These are phyloP conservation scores for Hirtodrosophila confusa DNA, from an alignment of 2,888 invertebrate genomes.

Conservation along the genomic window DNA sequence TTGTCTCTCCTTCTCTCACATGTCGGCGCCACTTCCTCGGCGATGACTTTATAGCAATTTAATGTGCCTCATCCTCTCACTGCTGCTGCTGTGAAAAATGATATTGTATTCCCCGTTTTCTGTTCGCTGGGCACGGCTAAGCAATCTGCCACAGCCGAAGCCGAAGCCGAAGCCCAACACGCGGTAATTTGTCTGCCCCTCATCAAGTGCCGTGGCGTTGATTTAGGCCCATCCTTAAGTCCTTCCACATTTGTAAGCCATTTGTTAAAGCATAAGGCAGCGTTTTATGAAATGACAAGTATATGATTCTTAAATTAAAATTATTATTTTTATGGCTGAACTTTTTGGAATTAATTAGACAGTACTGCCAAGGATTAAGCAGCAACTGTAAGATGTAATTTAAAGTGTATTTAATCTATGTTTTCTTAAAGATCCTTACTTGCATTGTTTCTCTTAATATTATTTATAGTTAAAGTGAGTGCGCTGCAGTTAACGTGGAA, in stretches of 20 bases:
- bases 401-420: too few species aligned
- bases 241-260: slow-evolving; percentile 34
- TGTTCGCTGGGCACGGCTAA: slow-evolving; percentile 21
- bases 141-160: slow-evolving; percentile 27
- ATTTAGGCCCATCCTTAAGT: slow-evolving; percentile 7
- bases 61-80: slow-evolving; percentile 51
- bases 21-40: slow-evolving; percentile 43
- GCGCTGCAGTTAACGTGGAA: too few species aligned
- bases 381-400: too few species aligned
- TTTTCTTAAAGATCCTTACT: too few species aligned
- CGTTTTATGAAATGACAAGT: neutral
- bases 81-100: slow-evolving; percentile 63
- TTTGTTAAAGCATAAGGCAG: slow-evolving; percentile 24
- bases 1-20: slow-evolving; percentile 21
- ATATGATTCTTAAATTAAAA: neutral
- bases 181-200: slow-evolving; percentile 62
- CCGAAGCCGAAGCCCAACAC: slow-evolving; percentile 19
- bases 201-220: slow-evolving; percentile 43
- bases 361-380: too few species aligned
- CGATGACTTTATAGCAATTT: slow-evolving; percentile 77
- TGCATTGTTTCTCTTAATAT: too few species aligned
- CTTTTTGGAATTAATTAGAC: too few species aligned
- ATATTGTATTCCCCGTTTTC: slow-evolving; percentile 44
- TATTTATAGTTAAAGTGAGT: too few species aligned
- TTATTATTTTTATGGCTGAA: slow-evolving; percentile 1